A percentile compares a stretch with the other conserved stretches of the same genome.
Evolutionary conservation across 2,797 vertebrate genomes (phyloP).

Genomic region (Sebastes cheni): DNA sequence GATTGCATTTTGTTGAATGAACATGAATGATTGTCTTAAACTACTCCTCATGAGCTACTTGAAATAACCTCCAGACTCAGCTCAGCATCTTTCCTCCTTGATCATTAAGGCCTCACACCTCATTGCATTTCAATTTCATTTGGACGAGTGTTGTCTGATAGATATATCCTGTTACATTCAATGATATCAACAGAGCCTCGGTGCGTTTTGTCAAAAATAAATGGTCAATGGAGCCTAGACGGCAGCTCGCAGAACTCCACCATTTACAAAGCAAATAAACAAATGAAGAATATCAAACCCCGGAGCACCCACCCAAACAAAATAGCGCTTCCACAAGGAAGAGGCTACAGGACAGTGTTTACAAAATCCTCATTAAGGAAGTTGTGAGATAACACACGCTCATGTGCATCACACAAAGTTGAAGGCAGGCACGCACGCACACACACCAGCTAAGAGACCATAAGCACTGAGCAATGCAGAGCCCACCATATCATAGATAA

Average conservation of each 20-base stretch:
- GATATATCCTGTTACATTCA: conserved; percentile 61
- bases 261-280: conserved; percentile 84
- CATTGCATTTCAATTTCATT: conserved; percentile 79
- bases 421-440: conserved; percentile 59
- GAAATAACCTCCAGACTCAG: conserved; percentile 12
- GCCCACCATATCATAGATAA: conserved; percentile 94
- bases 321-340: conserved; percentile 86
- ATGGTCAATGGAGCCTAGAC: conserved; percentile 73
- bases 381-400: conserved; percentile 89
- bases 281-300: conserved; percentile 77
- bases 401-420: conserved; percentile 72
- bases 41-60: neutral
- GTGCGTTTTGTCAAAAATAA: conserved; percentile 69
- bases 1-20: neutral
- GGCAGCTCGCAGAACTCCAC: conserved; percentile 65
- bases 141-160: conserved; percentile 35
- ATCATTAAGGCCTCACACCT: conserved; percentile 69
- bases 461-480: conserved; percentile 83
- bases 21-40: conserved; percentile 9
- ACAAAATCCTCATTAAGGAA: conserved; percentile 99
- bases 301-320: conserved; percentile 84
- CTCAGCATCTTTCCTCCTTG: conserved; percentile 13
- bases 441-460: conserved; percentile 66
- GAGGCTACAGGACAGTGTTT: conserved; percentile 92
- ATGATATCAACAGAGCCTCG: conserved; percentile 50